Percentiles rank a stretch among this genome's conserved stretches.
Conservation (phyloP, 1,140 invertebrate genomes). For the Triops cancriformis region DNA sequence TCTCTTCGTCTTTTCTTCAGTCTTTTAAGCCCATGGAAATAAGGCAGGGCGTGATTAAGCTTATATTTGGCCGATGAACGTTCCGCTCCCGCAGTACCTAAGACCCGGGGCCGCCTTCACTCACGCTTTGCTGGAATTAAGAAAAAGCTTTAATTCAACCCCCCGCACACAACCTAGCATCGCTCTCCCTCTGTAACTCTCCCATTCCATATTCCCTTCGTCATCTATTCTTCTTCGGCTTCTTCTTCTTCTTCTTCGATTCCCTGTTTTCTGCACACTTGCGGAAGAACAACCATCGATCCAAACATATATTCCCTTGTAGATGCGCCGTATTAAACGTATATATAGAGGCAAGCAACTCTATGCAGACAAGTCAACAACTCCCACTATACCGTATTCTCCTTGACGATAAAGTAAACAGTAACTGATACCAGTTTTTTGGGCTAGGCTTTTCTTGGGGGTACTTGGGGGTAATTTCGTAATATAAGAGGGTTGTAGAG, state of each 20-base stretch:
- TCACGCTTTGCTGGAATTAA: neutral
- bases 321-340: neutral
- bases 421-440: neutral
- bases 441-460: neutral
- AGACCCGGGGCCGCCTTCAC: constrained; percentile 11
- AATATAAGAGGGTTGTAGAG: neutral
- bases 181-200: constrained; percentile 16
- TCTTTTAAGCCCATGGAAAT: constrained; percentile 2
- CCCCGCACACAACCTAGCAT: neutral
- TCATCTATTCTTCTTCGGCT: neutral
- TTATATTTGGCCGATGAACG: neutral
- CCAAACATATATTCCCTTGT: constrained; percentile 1
- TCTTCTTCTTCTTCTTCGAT: constrained; percentile 16
- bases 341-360: neutral
- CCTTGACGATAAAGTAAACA: neutral
- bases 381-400: neutral
- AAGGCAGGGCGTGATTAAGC: constrained; percentile 4
- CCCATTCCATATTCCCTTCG: neutral
- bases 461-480: neutral
- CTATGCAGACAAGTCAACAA: neutral
- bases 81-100: constrained; percentile 3
- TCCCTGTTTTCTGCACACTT: constrained; percentile 6
- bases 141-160: constrained; percentile 6
- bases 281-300: constrained; percentile 12
- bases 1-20: constrained; percentile 23